Evolutionary conservation across 1,140 invertebrate genomes (phyloP).

Genomic region (Odontomachus brunneus): DNA sequence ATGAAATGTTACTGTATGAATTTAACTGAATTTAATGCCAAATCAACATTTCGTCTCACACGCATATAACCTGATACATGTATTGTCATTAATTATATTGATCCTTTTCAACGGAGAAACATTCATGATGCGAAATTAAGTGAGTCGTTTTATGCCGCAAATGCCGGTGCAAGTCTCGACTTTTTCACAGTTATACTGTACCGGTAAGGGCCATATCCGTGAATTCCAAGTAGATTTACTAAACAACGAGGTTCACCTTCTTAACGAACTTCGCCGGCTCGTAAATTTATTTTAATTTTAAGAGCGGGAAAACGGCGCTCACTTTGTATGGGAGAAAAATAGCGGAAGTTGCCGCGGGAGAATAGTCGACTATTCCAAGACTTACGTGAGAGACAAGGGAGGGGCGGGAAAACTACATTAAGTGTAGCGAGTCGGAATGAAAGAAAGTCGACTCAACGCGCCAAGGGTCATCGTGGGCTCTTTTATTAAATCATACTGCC

Average conservation of each 20-base stretch:
- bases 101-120: slow-evolving; percentile 50
- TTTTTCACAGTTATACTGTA: slow-evolving; percentile 33
- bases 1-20: too few relatives aligned
- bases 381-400: slow-evolving; percentile 38
- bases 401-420: slow-evolving; percentile 3
- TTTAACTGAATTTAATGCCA: too few relatives aligned
- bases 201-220: slow-evolving; percentile 51
- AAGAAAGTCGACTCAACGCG: slow-evolving; percentile 31
- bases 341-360: slow-evolving; percentile 8
- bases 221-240: slow-evolving; percentile 73
- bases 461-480: not conserved
- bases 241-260: slow-evolving; percentile 62
- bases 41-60: too few relatives aligned
- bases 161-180: slow-evolving; percentile 22
- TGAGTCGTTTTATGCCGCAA: slow-evolving; percentile 47
- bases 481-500: slow-evolving; percentile 42
- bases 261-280: slow-evolving; percentile 60
- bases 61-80: too few relatives aligned
- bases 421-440: slow-evolving; percentile 27
- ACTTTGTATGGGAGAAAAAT: slow-evolving; percentile 55
- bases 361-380: slow-evolving; percentile 47
- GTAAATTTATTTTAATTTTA: slow-evolving; percentile 76
- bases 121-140: slow-evolving; percentile 63
- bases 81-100: not conserved
- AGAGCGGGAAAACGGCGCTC: slow-evolving; percentile 28